These are phyloP conservation scores for Florisuga fusca DNA, from an alignment of 2,797 vertebrate species.

Conservation along the genomic window DNA sequence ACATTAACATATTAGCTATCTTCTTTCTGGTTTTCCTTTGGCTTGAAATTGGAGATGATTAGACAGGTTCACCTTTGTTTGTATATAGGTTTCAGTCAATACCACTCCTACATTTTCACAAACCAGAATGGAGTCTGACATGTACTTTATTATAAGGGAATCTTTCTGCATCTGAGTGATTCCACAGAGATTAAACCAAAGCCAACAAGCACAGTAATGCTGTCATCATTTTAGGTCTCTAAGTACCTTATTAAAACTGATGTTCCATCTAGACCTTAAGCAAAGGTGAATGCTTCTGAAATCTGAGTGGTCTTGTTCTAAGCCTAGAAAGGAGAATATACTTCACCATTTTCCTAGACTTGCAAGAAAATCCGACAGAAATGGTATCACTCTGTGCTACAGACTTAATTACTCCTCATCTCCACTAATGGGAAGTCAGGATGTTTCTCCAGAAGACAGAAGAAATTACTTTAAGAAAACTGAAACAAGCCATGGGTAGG, in stretches of 20 bases:
- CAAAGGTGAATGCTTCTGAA: not conserved
- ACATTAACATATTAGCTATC: not conserved
- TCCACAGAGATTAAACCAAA: not conserved
- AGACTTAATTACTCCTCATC: not conserved
- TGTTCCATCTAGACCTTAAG: not conserved
- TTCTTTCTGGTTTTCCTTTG: not conserved
- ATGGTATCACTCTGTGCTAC: not conserved
- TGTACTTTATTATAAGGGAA: not conserved
- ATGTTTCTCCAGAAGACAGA: not conserved
- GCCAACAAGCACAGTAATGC: not conserved
- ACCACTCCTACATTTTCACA: not conserved
- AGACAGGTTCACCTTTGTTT: not conserved
- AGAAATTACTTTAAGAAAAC: not conserved
- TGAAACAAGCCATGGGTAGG: not conserved
- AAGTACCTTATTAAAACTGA: not conserved
- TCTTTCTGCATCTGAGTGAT: not conserved
- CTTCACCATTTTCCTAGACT: not conserved
- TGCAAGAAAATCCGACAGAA: slow-evolving; percentile 15
- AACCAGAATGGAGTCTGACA: not conserved
- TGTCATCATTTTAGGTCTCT: not conserved
- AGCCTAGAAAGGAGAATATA: not conserved
- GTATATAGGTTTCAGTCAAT: not conserved
- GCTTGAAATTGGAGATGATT: not conserved
- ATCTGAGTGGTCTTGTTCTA: not conserved
- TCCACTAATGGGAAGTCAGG: not conserved